Conservation (phyloP, 2,888 invertebrate species). For the Phytoseiulus persimilis region DNA sequence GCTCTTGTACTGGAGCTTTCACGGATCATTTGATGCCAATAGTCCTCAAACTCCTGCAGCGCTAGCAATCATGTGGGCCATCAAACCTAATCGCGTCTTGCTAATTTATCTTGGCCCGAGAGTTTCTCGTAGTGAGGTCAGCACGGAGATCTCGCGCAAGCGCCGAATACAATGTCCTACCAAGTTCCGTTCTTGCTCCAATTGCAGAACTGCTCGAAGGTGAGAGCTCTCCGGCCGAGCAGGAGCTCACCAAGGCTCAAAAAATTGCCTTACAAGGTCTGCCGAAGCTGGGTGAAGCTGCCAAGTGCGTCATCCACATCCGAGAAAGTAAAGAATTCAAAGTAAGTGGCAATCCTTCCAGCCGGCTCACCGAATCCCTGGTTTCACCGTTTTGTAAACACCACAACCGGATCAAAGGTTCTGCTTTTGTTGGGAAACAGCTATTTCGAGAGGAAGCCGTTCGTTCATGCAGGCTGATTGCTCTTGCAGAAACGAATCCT, state of each 20-base stretch:
- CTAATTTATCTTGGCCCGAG: no score
- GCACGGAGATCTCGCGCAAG: neutral
- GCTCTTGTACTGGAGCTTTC: no score
- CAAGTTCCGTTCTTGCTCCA: neutral
- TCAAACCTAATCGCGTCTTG: no score
- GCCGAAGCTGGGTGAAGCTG: slow-evolving; percentile 79
- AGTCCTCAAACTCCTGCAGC: no score
- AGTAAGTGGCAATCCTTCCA: slow-evolving; percentile 55
- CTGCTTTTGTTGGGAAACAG: neutral
- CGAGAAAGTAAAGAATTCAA: slow-evolving; percentile 98
- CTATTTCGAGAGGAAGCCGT: neutral
- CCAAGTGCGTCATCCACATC: slow-evolving; percentile 75
- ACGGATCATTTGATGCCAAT: no score
- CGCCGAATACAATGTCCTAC: neutral
- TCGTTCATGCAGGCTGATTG: neutral
- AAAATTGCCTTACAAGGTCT: slow-evolving; percentile 80
- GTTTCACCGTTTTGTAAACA: neutral
- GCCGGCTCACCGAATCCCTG: slow-evolving; percentile 46
- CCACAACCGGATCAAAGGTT: slow-evolving; percentile 46
- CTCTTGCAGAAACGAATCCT: neutral
- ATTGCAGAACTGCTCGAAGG: slow-evolving; percentile 17
- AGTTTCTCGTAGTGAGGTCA: no score
- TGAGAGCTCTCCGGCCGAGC: slow-evolving; percentile 40
- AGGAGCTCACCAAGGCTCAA: slow-evolving; percentile 58
- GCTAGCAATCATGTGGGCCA: no score